Evolutionary conservation across 2,888 invertebrate species (phyloP), one percentile per base, ranked within the genome.

Genomic region (Neoscelio sp.): DNA sequence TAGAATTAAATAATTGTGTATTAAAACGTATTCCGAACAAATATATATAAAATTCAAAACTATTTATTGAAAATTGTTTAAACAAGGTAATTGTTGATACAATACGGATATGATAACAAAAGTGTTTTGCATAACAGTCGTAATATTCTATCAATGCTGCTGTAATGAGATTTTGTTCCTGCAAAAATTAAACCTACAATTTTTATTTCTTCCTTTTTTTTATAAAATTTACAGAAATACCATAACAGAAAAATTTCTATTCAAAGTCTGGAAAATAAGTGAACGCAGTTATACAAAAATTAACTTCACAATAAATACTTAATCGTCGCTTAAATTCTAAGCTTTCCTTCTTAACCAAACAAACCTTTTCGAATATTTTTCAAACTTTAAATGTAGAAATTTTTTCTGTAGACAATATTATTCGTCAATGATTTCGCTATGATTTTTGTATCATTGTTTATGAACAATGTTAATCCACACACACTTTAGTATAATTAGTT

Each of bases 151-250:
- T 7, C 15, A 40, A 44, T 54, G 10, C 56, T 70, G 23, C 42
- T 26, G 8, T 62, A 73, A 42, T 54, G 46, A 73, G 44, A 73
- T 73, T 73, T 73, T 73, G 62, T 73, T 73, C 46, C 62, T 73
- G 71, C 54, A 71, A 73, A 73, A 73, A 62, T 73, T 73, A 54
- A 73, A 54, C 46, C 71, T 73, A 73, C 71, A 73, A 28, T 44
- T 64, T 26, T 28, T 17, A n/a, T n/a, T n/a, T n/a, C n/a, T n/a
- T n/a, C n/a, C n/a, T 54, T 50, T 17, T 62, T 62, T 73, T 58
- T 68, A 68, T 35, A 62, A 71, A 73, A 73, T 62, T 71, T 71
- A 62, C 71, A 71, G 44, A 71, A 52, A 54, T 62, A 60, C 71
- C 52, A 26, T 17, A n/a, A 62, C 30, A 17, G 52, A 62, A 60